These are phyloP conservation scores for Epinephelus lanceolatus DNA, from an alignment of 2,113 vertebrate genomes.

Conservation along the genomic window DNA sequence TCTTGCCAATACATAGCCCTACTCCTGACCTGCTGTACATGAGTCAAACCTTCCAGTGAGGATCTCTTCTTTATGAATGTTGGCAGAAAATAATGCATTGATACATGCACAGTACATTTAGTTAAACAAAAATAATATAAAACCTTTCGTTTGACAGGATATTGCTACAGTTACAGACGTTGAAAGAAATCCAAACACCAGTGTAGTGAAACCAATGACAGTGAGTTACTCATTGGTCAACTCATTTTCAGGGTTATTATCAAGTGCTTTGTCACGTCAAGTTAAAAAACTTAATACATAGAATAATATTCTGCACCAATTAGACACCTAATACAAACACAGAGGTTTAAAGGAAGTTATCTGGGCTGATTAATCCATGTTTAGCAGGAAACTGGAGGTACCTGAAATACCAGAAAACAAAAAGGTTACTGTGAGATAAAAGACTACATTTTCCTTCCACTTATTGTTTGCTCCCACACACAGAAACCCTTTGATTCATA, in stretches of 20 bases:
- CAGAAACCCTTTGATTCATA: not conserved
- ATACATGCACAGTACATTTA: not conserved
- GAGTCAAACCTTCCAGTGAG: not conserved
- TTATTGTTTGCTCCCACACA: not conserved
- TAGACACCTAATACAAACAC: not conserved
- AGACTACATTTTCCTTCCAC: not conserved
- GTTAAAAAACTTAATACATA: not conserved
- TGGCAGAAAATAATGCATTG: not conserved
- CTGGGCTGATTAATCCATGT: not conserved
- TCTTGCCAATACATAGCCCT: too few relatives aligned
- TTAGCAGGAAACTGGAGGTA: not conserved
- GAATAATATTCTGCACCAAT: not conserved
- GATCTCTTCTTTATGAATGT: not conserved
- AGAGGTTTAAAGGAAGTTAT: not conserved
- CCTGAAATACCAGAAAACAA: not conserved
- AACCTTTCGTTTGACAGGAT: not conserved
- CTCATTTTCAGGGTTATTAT: not conserved
- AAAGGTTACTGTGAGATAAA: not conserved
- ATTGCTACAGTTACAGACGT: not conserved
- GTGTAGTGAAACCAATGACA: not conserved
- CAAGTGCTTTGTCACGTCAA: not conserved
- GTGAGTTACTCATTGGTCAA: not conserved
- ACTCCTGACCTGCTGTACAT: not conserved
- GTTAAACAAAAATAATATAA: constrained; percentile 15
- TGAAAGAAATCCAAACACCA: not conserved